Evolutionary conservation across 2,113 vertebrate species (phyloP), one percentile per base, ranked within the genome.

Genomic region (Thinocorus orbignyianus): DNA sequence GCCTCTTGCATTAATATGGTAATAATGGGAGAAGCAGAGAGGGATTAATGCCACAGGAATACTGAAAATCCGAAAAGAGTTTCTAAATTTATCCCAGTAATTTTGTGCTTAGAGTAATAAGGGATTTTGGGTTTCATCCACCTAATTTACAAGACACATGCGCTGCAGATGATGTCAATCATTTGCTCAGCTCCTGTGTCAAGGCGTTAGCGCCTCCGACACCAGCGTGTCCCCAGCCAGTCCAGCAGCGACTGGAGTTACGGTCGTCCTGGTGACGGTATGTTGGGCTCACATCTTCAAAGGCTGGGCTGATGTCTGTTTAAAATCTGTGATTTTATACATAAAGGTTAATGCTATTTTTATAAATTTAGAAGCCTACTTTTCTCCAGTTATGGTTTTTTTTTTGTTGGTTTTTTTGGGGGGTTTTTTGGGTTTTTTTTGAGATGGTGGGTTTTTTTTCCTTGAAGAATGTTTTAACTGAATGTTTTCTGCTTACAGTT

Each of bases 1-100:
- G 44, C 24, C 90, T 92, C 81, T 66, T 93, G 88, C 81, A 26
- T 78, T 94, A 86, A 74, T 78, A 23, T 25, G 83, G 80, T 74
- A 91, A 87, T 93, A 93, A 84, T 11, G 48, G 73, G 30, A 86
- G 81, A 92, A 44, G 64, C 68, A 92, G 42, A 93, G 55, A 64
- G 46, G 64, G 72, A 92, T 88, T 84, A 87, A 89, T 68, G 72
- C 51, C 0, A 0, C 13, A 92, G 49, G n/a, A 93, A 70, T 39
- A 77, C 24, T 74, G 72, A 94, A 92, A 92, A 91, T 68, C 86
- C 7, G 3, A 72, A 88, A 60, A 66, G 33, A 77, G 46, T 4
- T 95, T 84, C 81, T 82, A 88, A 92, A 93, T 77, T 71, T 82
- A 85, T 62, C 68, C 90, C 55, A 1, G 7, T 49, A 96, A 86